Percentiles rank a stretch among this genome's conserved stretches.
Evolutionary conservation across 2,888 invertebrate species (phyloP).

Genomic region (Rhingia campestris): DNA sequence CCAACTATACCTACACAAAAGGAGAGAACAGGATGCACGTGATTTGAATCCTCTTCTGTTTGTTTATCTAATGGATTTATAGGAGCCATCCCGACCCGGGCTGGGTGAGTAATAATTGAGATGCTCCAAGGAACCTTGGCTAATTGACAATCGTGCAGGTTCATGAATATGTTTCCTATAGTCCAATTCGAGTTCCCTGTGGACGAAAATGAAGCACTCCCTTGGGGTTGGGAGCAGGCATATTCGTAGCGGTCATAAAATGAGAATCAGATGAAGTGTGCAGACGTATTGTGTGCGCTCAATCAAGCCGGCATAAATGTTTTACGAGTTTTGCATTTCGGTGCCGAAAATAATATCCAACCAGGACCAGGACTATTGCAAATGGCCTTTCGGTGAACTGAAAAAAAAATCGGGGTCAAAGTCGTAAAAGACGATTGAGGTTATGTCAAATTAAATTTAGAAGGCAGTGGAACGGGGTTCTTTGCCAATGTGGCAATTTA

Average conservation of each 20-base stretch:
- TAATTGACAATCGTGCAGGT: conserved; percentile 65
- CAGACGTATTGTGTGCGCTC: conserved; percentile 29
- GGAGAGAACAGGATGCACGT: conserved; percentile 24
- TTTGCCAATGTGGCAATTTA: too few relatives aligned
- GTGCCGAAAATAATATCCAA: not conserved
- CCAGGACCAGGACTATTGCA: not conserved
- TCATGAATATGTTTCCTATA: conserved; percentile 47
- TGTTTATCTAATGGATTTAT: conserved; percentile 53
- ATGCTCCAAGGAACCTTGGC: conserved; percentile 39
- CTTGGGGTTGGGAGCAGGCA: conserved; percentile 14
- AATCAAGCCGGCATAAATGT: conserved; percentile 58
- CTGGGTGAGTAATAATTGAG: conserved; percentile 42
- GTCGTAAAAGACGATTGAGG: conserved; percentile 10
- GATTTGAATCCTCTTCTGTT: conserved; percentile 54
- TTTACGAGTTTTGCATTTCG: conserved; percentile 48
- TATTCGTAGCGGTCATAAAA: conserved; percentile 36
- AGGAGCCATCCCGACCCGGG: not conserved
- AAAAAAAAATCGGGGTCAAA: conserved; percentile 1
- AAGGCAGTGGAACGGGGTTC: not conserved
- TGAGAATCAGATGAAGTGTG: not conserved
- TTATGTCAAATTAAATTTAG: conserved; percentile 23
- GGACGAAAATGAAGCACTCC: conserved; percentile 39
- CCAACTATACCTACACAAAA: not conserved
- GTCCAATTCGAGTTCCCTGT: not conserved
- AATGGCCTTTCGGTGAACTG: not conserved